These are phyloP conservation scores for Anabacerthia variegaticeps DNA, from an alignment of 2,797 vertebrate species.

Conservation along the genomic window DNA sequence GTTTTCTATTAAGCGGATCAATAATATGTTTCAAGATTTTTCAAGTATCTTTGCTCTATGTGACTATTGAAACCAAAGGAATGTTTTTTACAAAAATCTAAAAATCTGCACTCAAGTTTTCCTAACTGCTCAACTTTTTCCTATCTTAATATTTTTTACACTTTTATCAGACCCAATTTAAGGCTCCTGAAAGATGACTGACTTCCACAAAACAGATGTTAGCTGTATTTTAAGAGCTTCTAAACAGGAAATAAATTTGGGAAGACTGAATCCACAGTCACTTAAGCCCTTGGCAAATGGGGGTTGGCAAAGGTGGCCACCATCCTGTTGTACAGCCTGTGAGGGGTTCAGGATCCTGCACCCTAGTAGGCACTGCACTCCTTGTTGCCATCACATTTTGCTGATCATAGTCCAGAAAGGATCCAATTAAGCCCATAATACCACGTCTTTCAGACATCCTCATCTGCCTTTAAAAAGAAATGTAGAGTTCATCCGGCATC, in stretches of 20 bases:
- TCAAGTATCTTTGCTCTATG: not conserved
- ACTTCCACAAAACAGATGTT: not conserved
- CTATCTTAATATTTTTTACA: not conserved
- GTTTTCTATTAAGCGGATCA: not conserved
- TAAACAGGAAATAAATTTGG: not conserved
- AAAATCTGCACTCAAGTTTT: not conserved
- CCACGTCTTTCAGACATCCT: not conserved
- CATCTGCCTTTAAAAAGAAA: not conserved
- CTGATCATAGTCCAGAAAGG: not conserved
- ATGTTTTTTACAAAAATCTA: not conserved
- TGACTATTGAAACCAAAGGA: not conserved
- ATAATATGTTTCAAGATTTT: not conserved
- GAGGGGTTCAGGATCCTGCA: not conserved
- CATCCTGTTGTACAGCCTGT: accelerated
- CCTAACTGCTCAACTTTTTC: not conserved
- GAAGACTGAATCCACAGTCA: not conserved
- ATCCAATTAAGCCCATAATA: not conserved
- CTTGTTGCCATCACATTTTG: not conserved
- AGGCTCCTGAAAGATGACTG: not conserved
- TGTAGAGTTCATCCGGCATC: not conserved
- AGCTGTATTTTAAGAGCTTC: not conserved
- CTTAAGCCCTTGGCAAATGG: not conserved
- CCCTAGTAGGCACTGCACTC: not conserved
- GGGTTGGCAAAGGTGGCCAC: too few relatives aligned
- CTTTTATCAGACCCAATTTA: not conserved